Evolutionary conservation across 2,888 invertebrate genomes (phyloP), one percentile per base, ranked within the genome.

Genomic region (Scaptomyza parva): DNA sequence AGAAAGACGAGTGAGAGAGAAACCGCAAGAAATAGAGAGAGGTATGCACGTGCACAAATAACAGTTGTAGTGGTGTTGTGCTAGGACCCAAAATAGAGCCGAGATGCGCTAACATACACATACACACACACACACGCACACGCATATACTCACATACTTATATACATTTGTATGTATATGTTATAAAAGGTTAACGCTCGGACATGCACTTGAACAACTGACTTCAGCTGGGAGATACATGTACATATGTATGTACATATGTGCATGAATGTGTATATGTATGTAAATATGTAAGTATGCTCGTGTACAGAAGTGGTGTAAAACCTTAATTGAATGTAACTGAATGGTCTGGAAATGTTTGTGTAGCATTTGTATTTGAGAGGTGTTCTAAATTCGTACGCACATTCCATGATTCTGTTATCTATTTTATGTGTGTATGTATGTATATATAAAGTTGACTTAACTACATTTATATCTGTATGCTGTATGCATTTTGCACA

Each of bases 191-290:
- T 89, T 81, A 89, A 89, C 67, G 89, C 88, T 87, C 90, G 88
- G 83, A 77, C 82, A 82, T 89, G 89, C 89, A 89, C 89, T 89
- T 89, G 89, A 89, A 89, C 89, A 89, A 90, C 89, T 89, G 83
- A 89, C 87, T 86, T 68, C 78, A 75, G 75, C 47, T 71, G 70
- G 60, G 57, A 44, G 48, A 50, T 61, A 59, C 52, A 18, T 48
- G 28, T 12, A 18, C 8, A 24, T 11, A 28, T 22, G 8, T n/a
- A 7, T 14, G 11, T 43, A 1, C 2, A 9, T 22, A 2, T 2
- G 2, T 26, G 28, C 48, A 43, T 45, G 28, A 48, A 43, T 45
- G 50, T 43, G 12, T 20, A 18, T 18, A 20, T 2, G 4, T 20
- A 40, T 5, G 7, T 33, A 0, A 6, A n/a, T 33, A 2, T 33